Evolutionary conservation across 1,140 invertebrate genomes (phyloP).

Genomic region (Helicoverpa zea): DNA sequence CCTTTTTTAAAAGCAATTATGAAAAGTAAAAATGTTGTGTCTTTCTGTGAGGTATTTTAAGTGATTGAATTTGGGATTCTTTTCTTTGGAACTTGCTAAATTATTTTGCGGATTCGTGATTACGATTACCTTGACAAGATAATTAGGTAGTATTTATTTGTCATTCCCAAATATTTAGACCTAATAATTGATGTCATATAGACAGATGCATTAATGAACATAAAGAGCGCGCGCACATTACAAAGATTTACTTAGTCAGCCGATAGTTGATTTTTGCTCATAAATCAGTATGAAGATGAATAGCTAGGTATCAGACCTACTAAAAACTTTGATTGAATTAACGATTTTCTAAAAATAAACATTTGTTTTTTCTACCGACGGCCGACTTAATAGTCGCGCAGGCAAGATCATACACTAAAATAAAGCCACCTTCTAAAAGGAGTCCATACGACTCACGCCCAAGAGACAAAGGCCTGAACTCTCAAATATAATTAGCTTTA

Average conservation of each 20-base stretch:
- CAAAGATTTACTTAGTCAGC: too few species aligned
- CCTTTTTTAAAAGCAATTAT: conserved; percentile 51
- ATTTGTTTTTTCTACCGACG: neutral
- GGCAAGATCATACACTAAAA: neutral
- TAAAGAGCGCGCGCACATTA: too few species aligned
- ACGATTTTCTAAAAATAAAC: too few species aligned
- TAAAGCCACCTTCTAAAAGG: neutral
- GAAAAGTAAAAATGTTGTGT: conserved; percentile 45
- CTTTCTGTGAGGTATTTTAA: conserved; percentile 46
- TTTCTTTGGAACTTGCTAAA: neutral
- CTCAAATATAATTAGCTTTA: conserved; percentile 36
- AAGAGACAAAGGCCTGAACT: neutral
- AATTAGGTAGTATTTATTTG: too few species aligned
- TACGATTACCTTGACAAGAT: too few species aligned
- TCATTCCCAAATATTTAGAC: too few species aligned
- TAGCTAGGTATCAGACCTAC: too few species aligned
- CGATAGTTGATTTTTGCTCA: too few species aligned
- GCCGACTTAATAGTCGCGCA: neutral
- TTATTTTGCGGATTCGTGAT: neutral
- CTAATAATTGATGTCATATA: too few species aligned
- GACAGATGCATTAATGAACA: too few species aligned
- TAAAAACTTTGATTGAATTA: too few species aligned
- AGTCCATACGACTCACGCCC: neutral
- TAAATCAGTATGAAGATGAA: too few species aligned
- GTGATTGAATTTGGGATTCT: conserved; percentile 30